Percentiles rank a stretch among this genome's conserved stretches.
phyloP scores from a whole-genome alignment of 2,113 vertebrate genomes.

The Strigops habroptila region DNA sequence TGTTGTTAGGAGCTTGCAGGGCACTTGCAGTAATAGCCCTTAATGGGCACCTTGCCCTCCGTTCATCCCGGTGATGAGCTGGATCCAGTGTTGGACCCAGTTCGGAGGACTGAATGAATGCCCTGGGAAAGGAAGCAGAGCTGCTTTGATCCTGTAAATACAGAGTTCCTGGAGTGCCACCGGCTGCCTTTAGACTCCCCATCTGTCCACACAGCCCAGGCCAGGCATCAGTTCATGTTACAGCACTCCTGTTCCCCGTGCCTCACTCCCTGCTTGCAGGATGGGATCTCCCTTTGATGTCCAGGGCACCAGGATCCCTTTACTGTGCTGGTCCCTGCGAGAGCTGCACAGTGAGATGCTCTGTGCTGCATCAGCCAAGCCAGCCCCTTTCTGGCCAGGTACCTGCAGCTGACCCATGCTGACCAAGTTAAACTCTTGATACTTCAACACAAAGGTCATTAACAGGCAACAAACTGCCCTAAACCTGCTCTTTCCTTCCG shows the following conservation, averaged over 20 bases:
- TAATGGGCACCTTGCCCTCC: not conserved
- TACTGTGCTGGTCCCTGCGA: not conserved
- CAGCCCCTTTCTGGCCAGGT: not conserved
- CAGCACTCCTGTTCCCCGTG: not conserved
- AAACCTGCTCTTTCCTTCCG: not conserved
- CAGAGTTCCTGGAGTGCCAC: not conserved
- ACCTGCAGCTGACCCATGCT: no score
- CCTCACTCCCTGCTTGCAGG: rapidly evolving
- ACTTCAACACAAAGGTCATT: not conserved
- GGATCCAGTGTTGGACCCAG: rapidly evolving
- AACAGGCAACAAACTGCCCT: not conserved
- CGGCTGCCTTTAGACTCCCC: not conserved
- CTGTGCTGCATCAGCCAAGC: rapidly evolving
- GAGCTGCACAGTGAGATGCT: not conserved
- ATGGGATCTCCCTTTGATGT: not conserved
- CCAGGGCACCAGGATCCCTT: not conserved
- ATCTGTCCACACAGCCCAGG: not conserved
- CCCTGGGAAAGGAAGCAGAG: not conserved
- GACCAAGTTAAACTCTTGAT: not conserved
- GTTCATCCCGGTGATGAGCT: not conserved
- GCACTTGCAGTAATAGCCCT: not conserved
- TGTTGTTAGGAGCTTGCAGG: not conserved
- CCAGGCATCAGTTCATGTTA: not conserved
- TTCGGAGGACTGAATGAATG: not conserved
- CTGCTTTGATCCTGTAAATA: not conserved